Evolutionary conservation across 2,888 invertebrate species (phyloP).

Genomic region (Anthrax anthrax): DNA sequence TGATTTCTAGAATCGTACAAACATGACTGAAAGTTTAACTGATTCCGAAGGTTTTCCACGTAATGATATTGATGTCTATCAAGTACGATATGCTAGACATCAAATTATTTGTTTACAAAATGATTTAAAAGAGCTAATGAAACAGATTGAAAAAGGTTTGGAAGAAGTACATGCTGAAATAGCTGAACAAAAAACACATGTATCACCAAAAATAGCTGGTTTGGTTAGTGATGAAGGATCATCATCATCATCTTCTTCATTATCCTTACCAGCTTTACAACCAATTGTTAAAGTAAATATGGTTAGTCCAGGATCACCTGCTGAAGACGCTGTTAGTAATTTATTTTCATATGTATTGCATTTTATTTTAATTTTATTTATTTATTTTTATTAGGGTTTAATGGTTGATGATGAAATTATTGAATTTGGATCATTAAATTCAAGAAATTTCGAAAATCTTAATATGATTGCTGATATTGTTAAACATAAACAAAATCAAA

Average conservation of each 20-base stretch:
- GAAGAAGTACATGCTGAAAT: constrained; percentile 44
- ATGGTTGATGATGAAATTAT: constrained; percentile 52
- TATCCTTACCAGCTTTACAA: constrained; percentile 9
- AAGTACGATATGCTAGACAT: constrained; percentile 78
- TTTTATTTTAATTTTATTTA: constrained; percentile 18
- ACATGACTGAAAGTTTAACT: constrained; percentile 71
- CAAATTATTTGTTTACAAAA: constrained; percentile 81
- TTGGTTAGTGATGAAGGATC: constrained; percentile 13
- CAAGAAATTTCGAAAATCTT: constrained; percentile 51
- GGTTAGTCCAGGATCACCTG: constrained; percentile 65
- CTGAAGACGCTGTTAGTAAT: constrained; percentile 57
- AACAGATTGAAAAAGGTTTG: constrained; percentile 64
- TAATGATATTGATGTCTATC: constrained; percentile 77
- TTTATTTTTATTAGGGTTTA: constrained; percentile 65
- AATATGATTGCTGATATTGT: constrained; percentile 56
- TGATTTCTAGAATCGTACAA: constrained; percentile 51
- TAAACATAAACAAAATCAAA: constrained; percentile 41
- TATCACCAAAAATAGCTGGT: constrained; percentile 17
- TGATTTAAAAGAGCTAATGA: constrained; percentile 74
- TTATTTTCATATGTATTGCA: too few species aligned
- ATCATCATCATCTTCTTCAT: neutral
- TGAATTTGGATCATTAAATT: constrained; percentile 64
- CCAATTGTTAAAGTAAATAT: constrained; percentile 58
- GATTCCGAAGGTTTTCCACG: constrained; percentile 80
- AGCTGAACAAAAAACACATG: constrained; percentile 8